phyloP scores from a whole-genome alignment of 2,888 invertebrate species.

The Psylliodes chrysocephalus region DNA sequence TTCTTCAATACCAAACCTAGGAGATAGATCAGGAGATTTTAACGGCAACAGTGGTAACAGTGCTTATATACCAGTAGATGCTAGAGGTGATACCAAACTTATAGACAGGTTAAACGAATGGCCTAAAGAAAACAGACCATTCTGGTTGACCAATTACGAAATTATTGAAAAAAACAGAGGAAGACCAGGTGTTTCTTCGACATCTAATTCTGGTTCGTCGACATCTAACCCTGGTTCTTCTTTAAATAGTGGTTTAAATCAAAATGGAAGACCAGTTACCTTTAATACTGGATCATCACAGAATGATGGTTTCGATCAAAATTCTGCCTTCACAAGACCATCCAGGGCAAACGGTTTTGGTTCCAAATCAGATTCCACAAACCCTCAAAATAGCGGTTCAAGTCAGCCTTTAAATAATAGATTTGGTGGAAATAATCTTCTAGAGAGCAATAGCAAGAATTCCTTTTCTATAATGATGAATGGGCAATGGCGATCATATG shows the following conservation, averaged over 20 bases:
- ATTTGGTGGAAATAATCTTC: constrained; percentile 2
- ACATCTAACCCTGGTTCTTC: neutral
- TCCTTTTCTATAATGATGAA: constrained; percentile 2
- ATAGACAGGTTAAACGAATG: constrained; percentile 72
- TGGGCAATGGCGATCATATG: constrained; percentile 16
- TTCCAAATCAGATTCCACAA: neutral
- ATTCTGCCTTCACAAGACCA: too few relatives aligned
- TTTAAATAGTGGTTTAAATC: too few relatives aligned
- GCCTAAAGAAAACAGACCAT: constrained; percentile 76
- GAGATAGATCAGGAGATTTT: constrained; percentile 68
- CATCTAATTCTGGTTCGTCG: neutral
- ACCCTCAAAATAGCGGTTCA: neutral
- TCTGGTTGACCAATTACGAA: constrained; percentile 78
- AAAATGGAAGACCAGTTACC: too few relatives aligned
- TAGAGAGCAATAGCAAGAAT: neutral
- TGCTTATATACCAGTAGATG: constrained; percentile 72
- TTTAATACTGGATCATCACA: too few relatives aligned
- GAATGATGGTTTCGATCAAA: too few relatives aligned
- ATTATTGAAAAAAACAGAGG: constrained; percentile 66
- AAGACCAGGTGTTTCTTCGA: constrained; percentile 5
- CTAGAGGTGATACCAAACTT: constrained; percentile 71
- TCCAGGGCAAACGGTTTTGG: too few relatives aligned
- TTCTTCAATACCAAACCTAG: neutral
- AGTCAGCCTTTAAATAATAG: constrained; percentile 2
- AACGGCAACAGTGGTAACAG: too few relatives aligned